Evolutionary conservation across 2,888 invertebrate species (phyloP).

Genomic region (Idaea biselata): DNA sequence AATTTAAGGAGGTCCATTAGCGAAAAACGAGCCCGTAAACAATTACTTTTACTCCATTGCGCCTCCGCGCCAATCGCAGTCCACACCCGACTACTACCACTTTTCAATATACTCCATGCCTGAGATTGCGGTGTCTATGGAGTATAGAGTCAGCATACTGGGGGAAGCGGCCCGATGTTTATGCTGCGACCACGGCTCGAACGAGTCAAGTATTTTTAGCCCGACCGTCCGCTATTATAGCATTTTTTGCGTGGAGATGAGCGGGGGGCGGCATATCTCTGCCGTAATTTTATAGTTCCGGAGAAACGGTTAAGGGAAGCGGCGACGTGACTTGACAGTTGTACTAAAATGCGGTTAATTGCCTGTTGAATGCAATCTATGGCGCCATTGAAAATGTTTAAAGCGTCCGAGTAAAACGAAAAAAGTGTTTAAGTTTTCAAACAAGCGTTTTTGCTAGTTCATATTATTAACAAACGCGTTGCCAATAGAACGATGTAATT

Average conservation of each 20-base stretch:
- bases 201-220: slow-evolving; percentile 51
- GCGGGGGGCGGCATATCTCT: slow-evolving; percentile 44
- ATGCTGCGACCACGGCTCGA: background rate
- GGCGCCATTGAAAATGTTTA: slow-evolving; percentile 59
- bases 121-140: no score
- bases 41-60: no score
- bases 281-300: slow-evolving; percentile 70
- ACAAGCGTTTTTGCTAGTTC: background rate
- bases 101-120: no score
- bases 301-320: slow-evolving; percentile 62
- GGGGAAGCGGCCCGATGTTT: slow-evolving; percentile 24
- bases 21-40: no score
- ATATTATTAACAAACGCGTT: background rate
- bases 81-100: no score
- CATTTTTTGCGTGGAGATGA: slow-evolving; percentile 49
- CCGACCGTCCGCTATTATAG: slow-evolving; percentile 41
- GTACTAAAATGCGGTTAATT: slow-evolving; percentile 54
- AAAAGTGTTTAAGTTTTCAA: background rate
- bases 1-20: no score
- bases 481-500: background rate
- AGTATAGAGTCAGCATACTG: slow-evolving; percentile 6
- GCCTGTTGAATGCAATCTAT: slow-evolving; percentile 50
- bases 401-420: slow-evolving; percentile 5
- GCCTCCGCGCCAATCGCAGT: no score
- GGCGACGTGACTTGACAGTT: slow-evolving; percentile 33